A percentile compares a stretch with the other conserved stretches of the same genome.
Evolutionary conservation across 2,113 vertebrate genomes (phyloP).

Genomic region (Paramisgurnus dabryanus): DNA sequence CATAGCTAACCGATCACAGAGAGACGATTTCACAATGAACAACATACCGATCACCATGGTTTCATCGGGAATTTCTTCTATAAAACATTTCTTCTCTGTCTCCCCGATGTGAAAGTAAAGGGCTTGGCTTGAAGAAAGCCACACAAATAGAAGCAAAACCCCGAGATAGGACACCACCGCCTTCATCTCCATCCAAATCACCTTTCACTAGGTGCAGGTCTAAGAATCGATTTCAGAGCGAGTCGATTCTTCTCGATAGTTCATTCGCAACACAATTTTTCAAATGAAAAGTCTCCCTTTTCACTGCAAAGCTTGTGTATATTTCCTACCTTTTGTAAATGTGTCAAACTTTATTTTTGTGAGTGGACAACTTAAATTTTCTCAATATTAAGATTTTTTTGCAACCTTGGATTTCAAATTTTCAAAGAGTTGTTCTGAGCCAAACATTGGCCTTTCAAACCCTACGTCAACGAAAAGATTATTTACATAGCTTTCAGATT

Average conservation of each 20-base stretch:
- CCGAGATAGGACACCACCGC: constrained; percentile 23
- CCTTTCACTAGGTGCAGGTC: neutral
- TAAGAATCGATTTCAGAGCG: constrained; percentile 13
- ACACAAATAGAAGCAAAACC: constrained; percentile 51
- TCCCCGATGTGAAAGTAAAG: constrained; percentile 93
- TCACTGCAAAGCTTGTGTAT: neutral
- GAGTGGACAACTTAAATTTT: too few relatives aligned
- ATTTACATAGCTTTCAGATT: too few relatives aligned
- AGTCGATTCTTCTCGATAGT: constrained; percentile 1
- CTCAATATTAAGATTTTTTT: too few relatives aligned
- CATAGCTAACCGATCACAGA: constrained; percentile 26
- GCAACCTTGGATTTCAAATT: too few relatives aligned
- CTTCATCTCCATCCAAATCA: constrained; percentile 59
- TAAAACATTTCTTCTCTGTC: constrained; percentile 93
- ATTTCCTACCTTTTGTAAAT: too few relatives aligned
- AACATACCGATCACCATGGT: constrained; percentile 92
- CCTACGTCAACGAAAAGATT: too few relatives aligned
- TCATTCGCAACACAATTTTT: neutral
- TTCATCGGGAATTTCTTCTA: constrained; percentile 92
- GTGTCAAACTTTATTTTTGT: too few relatives aligned
- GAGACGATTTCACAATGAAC: constrained; percentile 41
- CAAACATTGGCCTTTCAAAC: too few relatives aligned
- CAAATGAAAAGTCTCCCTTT: neutral
- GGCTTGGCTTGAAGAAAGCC: constrained; percentile 60
- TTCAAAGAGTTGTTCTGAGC: too few relatives aligned